Base-by-base conservation (phyloP, 2,888 invertebrate genomes). In the Ectropis crepuscularia region DNA sequence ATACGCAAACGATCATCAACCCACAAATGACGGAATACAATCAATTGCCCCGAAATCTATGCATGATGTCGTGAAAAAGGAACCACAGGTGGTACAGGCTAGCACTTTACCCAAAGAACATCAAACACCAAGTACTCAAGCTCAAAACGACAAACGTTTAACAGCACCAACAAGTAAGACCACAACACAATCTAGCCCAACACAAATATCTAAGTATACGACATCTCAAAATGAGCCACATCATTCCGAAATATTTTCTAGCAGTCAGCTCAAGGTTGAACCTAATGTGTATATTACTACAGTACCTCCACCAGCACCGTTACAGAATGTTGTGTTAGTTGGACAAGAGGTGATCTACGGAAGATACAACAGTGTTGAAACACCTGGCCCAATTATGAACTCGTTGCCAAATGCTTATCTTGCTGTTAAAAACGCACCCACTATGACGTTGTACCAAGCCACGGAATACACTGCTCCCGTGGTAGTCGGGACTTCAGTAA, bases 241-340 rank as follows among this genome's bases (percentile, higher is more conserved):
- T 42, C 55, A 54, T 45, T 67, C 39, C 10, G 50, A 54, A 60
- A 16, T 47, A 42, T 48, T 65, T 39, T 39, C 41, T 5, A 60
- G 46, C 16, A 39, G 12, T 54, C 68, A 63, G 46, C 41, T 59
- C 43, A 43, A 41, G 5, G 69, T 75, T 51, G 70, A 78, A 45
- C 67, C 74, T 7, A 85, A 76, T 57, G 61, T 80, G 9, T 75
- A 76, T 43, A 65, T 80, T 4, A 67, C 77, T 28, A 41, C 80
- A 6, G 63, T 81, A 12, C 76, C 82, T 6, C 78, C 75, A 58
- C 76, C 71, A 65, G 72, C 80, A 5, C 61, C 74, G 0, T 54
- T 81, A 49, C 80, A 80, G 39, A 89, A 87, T 69, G 75, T 89
- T 6, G 77, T 88, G 10, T 61, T 88, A 6, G 71, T 89, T 58